Evolutionary conservation across 2,113 vertebrate species (phyloP), one percentile per base, ranked within the genome.

Genomic region (Bostrychus sinensis): DNA sequence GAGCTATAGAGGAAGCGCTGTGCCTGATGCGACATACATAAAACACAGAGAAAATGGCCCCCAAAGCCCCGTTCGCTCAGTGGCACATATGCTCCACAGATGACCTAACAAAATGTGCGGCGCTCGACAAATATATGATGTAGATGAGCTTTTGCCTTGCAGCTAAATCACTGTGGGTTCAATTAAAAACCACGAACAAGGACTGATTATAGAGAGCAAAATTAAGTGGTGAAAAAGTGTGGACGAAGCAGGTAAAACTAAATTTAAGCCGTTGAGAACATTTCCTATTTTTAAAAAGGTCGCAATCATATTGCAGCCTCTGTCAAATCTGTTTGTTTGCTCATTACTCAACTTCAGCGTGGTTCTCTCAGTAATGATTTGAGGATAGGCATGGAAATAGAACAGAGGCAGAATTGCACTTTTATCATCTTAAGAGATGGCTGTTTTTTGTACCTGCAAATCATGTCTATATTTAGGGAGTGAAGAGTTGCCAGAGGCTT

Each of bases 381-480:
- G 23, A 12, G 54, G 67, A 11, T 12, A 81, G 75, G 70, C 46
- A 28, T 77, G 30, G 48, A 89, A 89, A 85, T 87, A 89, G 84
- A 89, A 81, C 74, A 71, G 59, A 84, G 55, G 55, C 48, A 56
- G 30, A 74, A 64, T 57, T 81, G 46, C 41, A 53, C 79, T 82
- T 84, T 80, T 39, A 83, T 89, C 79, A 82, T 76, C 66, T 79
- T 76, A 70, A 77, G 36, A 68, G 73, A 65, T 50, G 71, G 51
- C 53, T 68, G 63, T 70, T 65, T 70, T 46, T 58, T 74, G 62
- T 69, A 76, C 69, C 70, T 80, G 67, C 69, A 72, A 70, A 80
- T 85, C 75, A 74, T 22, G 1, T 66, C 86, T 89, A 87, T 88
- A 86, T 86, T 83, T 90, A 83, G 78, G 34, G 45, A 56, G 32